phyloP scores from a whole-genome alignment of 2,888 invertebrate species.

The Cerceris ruficornis region DNA sequence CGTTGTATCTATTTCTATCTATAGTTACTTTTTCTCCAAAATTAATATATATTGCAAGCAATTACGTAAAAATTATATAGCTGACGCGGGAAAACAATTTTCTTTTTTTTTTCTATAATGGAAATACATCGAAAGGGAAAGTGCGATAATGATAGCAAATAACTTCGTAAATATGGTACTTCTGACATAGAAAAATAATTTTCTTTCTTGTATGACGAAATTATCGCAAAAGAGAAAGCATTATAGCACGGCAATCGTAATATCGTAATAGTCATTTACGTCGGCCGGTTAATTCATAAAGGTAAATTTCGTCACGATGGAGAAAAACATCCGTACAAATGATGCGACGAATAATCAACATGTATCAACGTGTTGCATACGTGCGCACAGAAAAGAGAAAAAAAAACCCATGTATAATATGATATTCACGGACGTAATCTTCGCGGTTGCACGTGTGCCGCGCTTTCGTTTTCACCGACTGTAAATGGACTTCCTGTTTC shows the following conservation, averaged over 20 bases:
- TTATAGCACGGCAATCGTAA: background rate
- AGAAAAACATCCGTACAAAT: background rate
- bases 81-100: too few species aligned
- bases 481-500: constrained; percentile 29
- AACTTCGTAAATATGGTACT: too few species aligned
- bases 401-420: background rate
- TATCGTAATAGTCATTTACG: constrained; percentile 22
- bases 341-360: background rate
- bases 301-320: constrained; percentile 1
- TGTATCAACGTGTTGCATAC: background rate
- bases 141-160: too few species aligned
- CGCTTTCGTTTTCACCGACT: constrained; percentile 45
- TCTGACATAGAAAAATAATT: background rate
- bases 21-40: background rate
- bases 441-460: background rate
- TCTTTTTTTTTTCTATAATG: too few species aligned
- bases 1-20: background rate
- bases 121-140: too few species aligned
- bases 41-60: too few species aligned
- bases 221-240: constrained; percentile 33
- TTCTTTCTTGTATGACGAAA: constrained; percentile 1
- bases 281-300: constrained; percentile 1
- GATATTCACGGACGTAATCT: constrained; percentile 13
- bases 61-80: too few species aligned
- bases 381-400: background rate